These are phyloP conservation scores for Stegodyphus mimosarum DNA, from an alignment of 1,140 invertebrate species.

Conservation along the genomic window DNA sequence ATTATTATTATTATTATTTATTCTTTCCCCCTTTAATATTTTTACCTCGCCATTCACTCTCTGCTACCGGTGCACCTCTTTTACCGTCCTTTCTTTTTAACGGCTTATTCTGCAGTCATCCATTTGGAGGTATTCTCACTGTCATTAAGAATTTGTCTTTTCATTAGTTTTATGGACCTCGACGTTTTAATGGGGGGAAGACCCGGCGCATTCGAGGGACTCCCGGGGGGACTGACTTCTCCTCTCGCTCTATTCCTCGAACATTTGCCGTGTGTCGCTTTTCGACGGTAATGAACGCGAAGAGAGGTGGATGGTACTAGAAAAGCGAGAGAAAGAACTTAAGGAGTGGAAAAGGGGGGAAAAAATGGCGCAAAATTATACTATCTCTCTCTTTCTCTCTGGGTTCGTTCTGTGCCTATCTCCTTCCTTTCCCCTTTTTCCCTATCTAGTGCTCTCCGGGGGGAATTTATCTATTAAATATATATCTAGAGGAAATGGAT, in stretches of 20 bases:
- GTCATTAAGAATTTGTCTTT: slow-evolving; percentile 61
- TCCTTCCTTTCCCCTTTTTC: slow-evolving; percentile 25
- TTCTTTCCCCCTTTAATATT: background rate
- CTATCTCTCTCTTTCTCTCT: slow-evolving; percentile 47
- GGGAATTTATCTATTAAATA: slow-evolving; percentile 61
- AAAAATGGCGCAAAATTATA: slow-evolving; percentile 57
- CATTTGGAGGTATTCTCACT: slow-evolving; percentile 57
- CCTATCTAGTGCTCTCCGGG: slow-evolving; percentile 50
- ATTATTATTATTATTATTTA: slow-evolving; percentile 10
- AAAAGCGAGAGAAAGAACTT: slow-evolving; percentile 40
- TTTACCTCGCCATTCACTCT: background rate
- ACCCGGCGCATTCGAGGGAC: background rate
- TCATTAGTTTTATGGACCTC: slow-evolving; percentile 61
- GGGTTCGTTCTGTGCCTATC: slow-evolving; percentile 27
- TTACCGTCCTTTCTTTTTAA: slow-evolving; percentile 23
- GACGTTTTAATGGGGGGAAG: slow-evolving; percentile 57
- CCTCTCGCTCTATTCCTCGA: background rate
- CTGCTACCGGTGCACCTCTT: too few relatives aligned
- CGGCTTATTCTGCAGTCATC: slow-evolving; percentile 56
- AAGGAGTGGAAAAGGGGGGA: slow-evolving; percentile 26
- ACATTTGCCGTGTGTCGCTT: slow-evolving; percentile 42
- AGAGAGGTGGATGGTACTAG: slow-evolving; percentile 4
- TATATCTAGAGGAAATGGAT: slow-evolving; percentile 59
- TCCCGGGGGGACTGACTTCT: background rate
- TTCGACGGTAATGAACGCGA: slow-evolving; percentile 50